Base-by-base conservation (phyloP, 2,888 invertebrate genomes). In the Protonemura montana region DNA sequence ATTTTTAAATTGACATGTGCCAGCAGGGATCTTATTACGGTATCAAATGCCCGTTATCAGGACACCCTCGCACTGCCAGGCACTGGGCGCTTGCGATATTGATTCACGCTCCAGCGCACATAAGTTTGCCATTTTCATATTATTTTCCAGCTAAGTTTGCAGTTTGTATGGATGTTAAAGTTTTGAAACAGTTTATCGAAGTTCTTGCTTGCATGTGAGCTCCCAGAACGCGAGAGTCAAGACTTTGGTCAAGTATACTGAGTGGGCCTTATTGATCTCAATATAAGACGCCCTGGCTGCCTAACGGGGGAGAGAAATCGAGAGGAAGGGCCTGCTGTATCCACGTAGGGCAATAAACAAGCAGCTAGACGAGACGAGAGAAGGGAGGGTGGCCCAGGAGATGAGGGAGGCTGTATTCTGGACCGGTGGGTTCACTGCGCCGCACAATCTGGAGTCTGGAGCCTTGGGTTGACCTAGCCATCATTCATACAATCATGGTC, bases 291-390 rank as follows among this genome's bases (percentile, higher is more conserved):
- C 78, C 13, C 5, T 10, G n/a, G 35, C 10, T 25, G 28, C 78
- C 27, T 26, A 26, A 76, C 21, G 28, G 78, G 78, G 78, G 26
- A 28, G 28, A 26, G 78, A n/a, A n/a, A 28, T 26, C 27, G 78
- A 26, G n/a, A 26, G 78, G 78, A 78, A 78, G 78, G 26, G 26
- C n/a, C 25, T 10, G 59, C 59, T 10, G 59, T 21, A 59, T 59
- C 78, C 78, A 78, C 78, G 78, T 78, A 78, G n/a, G 28, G 78
- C 78, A 78, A 78, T 78, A 78, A 78, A 78, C 78, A 26, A 78
- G 78, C 59, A 21, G 78, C 78, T 25, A 78, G 78, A 78, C 78
- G 78, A 26, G 26, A 7, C 10, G 28, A 35, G 0, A 28, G 0
- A 16, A n/a, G 78, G 78, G 2, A 27, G n/a, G 78, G 2, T 25